Percentiles rank a stretch among this genome's conserved stretches.
Conservation (phyloP, 2,888 invertebrate species). For the Leptarthrus brevirostris region DNA sequence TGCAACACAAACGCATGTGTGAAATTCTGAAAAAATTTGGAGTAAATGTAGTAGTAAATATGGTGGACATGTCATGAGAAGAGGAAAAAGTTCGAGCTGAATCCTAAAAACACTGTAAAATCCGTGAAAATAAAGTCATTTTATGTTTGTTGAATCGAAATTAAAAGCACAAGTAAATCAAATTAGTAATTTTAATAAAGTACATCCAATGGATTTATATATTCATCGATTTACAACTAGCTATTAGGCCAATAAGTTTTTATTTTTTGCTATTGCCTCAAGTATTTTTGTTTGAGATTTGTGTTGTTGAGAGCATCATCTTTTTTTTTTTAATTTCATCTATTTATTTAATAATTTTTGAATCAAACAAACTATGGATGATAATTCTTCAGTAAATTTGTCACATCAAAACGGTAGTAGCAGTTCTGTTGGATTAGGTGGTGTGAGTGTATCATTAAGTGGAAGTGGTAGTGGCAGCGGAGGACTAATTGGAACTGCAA, state of each 20-base stretch:
- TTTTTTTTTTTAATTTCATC: neutral
- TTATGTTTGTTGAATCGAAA: slow-evolving; percentile 2
- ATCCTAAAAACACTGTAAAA: slow-evolving; percentile 24
- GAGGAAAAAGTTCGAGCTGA: slow-evolving; percentile 42
- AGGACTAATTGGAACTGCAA: slow-evolving; percentile 36
- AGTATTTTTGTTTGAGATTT: slow-evolving; percentile 3
- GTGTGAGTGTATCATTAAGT: slow-evolving; percentile 43
- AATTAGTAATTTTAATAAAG: neutral
- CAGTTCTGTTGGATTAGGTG: slow-evolving; percentile 33
- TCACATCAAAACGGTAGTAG: slow-evolving; percentile 61
- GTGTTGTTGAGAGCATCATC: neutral
- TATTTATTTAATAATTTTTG: slow-evolving; percentile 4
- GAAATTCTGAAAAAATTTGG: neutral
- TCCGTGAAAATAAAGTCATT: slow-evolving; percentile 21
- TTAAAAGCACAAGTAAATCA: neutral
- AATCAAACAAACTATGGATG: slow-evolving; percentile 53
- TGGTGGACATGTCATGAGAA: slow-evolving; percentile 61
- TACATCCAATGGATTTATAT: slow-evolving; percentile 37
- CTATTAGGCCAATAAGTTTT: slow-evolving; percentile 28
- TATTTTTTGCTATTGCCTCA: slow-evolving; percentile 4
- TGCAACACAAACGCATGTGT: slow-evolving; percentile 1
- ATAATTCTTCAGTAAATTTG: slow-evolving; percentile 64
- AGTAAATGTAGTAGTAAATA: slow-evolving; percentile 51
- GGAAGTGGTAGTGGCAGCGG: slow-evolving; percentile 16
- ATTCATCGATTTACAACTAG: slow-evolving; percentile 38